A percentile compares a stretch with the other conserved stretches of the same genome.
These are phyloP conservation scores for Coptodon bakossiorum DNA, from an alignment of 2,113 vertebrate genomes.

Conservation along the genomic window DNA sequence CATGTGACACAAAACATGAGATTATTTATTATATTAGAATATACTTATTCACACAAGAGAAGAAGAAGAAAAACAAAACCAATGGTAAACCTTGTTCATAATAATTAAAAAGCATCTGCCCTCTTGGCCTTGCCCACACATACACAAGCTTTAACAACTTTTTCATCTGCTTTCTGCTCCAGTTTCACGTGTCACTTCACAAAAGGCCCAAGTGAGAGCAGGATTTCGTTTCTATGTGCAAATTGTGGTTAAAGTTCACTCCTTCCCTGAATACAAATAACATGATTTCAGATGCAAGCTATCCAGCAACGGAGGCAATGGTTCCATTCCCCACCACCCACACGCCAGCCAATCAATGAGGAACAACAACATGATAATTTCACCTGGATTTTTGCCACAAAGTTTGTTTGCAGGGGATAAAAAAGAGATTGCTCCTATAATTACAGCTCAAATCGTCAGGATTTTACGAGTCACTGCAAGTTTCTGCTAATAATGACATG, in stretches of 20 bases:
- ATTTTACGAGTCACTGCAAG: conserved; percentile 1
- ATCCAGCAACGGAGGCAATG: background rate
- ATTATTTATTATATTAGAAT: background rate
- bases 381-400: background rate
- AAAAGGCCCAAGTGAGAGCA: background rate
- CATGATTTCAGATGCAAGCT: background rate
- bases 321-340: background rate
- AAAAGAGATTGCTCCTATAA: background rate
- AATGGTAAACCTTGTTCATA: background rate
- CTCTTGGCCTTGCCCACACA: background rate
- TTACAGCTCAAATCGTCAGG: background rate
- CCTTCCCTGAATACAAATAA: conserved; percentile 12
- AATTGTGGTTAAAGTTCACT: conserved; percentile 30
- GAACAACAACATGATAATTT: background rate
- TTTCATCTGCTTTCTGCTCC: background rate
- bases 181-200: background rate
- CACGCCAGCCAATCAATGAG: background rate
- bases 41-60: background rate
- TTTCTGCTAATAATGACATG: conserved; percentile 20
- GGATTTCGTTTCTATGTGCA: conserved; percentile 6
- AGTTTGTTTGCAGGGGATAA: background rate
- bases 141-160: background rate
- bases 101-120: background rate
- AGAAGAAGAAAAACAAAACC: background rate
- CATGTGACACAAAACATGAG: background rate